Evolutionary conservation across 2,113 vertebrate species (phyloP).

Genomic region (Oryzias curvinotus): DNA sequence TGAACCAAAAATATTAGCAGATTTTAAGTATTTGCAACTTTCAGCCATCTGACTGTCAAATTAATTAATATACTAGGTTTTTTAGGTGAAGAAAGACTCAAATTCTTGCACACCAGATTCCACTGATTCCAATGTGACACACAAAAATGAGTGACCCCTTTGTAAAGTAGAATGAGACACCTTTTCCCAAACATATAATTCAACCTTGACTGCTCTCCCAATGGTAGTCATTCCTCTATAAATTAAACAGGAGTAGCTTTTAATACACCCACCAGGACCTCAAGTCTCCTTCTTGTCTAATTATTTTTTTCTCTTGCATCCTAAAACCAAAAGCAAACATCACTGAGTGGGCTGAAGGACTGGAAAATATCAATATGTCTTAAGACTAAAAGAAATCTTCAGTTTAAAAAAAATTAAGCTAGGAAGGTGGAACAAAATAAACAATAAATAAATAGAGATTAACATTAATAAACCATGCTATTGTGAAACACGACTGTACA

Average conservation of each 20-base stretch:
- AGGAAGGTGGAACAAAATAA: not conserved
- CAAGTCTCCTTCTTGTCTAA: not conserved
- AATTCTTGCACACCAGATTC: constrained; percentile 48
- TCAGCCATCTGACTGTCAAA: constrained; percentile 10
- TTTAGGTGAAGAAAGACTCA: constrained; percentile 22
- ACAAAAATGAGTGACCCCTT: constrained; percentile 37
- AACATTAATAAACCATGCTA: constrained; percentile 23
- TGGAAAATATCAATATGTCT: not conserved
- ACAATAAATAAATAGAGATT: constrained; percentile 3
- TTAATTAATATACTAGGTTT: constrained; percentile 30
- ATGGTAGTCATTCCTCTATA: constrained; percentile 33
- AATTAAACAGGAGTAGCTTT: constrained; percentile 9
- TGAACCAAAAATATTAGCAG: constrained; percentile 11
- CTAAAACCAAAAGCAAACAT: not conserved
- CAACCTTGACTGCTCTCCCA: constrained; percentile 28
- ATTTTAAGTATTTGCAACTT: not conserved
- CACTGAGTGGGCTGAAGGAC: too few relatives aligned
- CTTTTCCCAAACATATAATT: constrained; percentile 66
- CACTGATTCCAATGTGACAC: constrained; percentile 28
- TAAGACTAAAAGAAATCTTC: not conserved
- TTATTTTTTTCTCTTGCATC: not conserved
- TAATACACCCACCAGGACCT: constrained; percentile 14
- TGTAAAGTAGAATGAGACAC: constrained; percentile 51
- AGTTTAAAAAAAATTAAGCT: too few relatives aligned
- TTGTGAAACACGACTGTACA: constrained; percentile 20